Conservation (phyloP, 2,888 invertebrate genomes). For the Congeria kusceri region DNA sequence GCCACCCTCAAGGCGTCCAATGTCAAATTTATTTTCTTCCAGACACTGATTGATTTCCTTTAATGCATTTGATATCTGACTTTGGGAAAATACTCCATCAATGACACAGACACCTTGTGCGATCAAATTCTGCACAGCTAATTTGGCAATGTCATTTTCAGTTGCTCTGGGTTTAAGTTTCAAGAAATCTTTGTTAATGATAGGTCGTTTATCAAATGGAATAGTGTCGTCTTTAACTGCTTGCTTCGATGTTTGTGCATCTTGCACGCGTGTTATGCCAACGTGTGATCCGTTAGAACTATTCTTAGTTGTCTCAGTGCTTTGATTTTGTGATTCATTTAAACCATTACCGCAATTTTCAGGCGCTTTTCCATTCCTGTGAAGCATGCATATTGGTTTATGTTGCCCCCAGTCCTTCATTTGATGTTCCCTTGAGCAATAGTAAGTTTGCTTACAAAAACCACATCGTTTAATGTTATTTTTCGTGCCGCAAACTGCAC, state of each 20-base stretch:
- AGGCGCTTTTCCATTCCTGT: neutral
- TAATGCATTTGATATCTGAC: slow-evolving; percentile 37
- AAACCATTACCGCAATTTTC: too few relatives aligned
- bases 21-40: slow-evolving; percentile 23
- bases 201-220: slow-evolving; percentile 57
- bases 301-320: neutral
- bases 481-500: slow-evolving; percentile 51
- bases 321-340: neutral
- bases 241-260: neutral
- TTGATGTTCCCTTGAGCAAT: slow-evolving; percentile 67
- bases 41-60: slow-evolving; percentile 51
- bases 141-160: slow-evolving; percentile 34
- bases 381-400: slow-evolving; percentile 45
- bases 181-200: slow-evolving; percentile 20
- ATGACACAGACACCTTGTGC: slow-evolving; percentile 59
- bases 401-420: slow-evolving; percentile 62
- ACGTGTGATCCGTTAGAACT: neutral
- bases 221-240: slow-evolving; percentile 15
- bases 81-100: slow-evolving; percentile 54
- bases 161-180: slow-evolving; percentile 14
- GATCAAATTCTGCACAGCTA: slow-evolving; percentile 41
- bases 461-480: slow-evolving; percentile 60
- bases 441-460: slow-evolving; percentile 52
- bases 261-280: neutral
- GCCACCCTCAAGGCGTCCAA: slow-evolving; percentile 60